These are phyloP conservation scores for Drosophila orena DNA, from an alignment of 1,140 invertebrate species.

Conservation along the genomic window DNA sequence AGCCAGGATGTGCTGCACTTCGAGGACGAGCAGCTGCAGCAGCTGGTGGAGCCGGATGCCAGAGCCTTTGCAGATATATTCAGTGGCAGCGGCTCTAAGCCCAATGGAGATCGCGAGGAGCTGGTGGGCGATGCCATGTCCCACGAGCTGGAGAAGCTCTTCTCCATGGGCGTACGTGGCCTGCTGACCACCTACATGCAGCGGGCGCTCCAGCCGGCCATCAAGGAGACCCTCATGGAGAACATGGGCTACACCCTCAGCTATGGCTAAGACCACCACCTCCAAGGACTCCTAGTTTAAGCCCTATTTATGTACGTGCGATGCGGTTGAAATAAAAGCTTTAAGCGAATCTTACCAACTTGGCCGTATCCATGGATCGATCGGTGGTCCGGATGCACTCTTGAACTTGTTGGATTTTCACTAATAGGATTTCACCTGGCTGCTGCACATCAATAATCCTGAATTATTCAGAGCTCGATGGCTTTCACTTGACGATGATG, in stretches of 20 bases:
- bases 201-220: conserved; percentile 91
- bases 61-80: conserved; percentile 80
- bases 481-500: conserved; percentile 53
- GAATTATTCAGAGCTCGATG: conserved; percentile 65
- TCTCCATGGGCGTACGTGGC: conserved; percentile 91
- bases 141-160: conserved; percentile 93
- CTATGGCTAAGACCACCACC: conserved; percentile 86
- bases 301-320: conserved; percentile 49
- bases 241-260: conserved; percentile 94
- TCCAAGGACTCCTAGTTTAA: conserved; percentile 4
- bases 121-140: conserved; percentile 88
- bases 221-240: conserved; percentile 93
- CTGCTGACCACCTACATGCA: conserved; percentile 93
- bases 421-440: conserved; percentile 64
- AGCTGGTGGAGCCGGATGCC: conserved; percentile 76
- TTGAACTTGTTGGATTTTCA: conserved; percentile 59
- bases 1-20: conserved; percentile 79
- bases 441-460: conserved; percentile 70
- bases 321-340: conserved; percentile 66
- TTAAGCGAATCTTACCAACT: conserved; percentile 73
- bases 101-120: conserved; percentile 48
- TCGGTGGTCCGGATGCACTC: conserved; percentile 18
- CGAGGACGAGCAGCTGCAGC: conserved; percentile 74
- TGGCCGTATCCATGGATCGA: conserved; percentile 71
- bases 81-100: conserved; percentile 11